Conservation (phyloP, 2,888 invertebrate species). For the Microctonus aethiopoides region DNA sequence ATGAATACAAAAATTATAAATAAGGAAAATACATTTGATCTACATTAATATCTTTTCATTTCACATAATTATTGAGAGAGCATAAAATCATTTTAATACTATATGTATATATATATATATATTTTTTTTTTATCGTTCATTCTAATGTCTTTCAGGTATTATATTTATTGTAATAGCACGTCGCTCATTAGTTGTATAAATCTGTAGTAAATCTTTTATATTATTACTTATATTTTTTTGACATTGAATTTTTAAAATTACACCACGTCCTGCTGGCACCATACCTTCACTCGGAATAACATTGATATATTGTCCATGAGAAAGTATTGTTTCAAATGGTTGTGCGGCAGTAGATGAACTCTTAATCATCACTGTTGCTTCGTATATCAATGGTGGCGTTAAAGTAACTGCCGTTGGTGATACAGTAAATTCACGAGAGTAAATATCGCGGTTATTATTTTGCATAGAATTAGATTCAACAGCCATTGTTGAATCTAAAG, state of each 20-base stretch:
- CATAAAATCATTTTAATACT: neutral
- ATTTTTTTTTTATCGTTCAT: neutral
- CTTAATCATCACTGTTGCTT: slow-evolving; percentile 48
- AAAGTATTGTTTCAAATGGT: slow-evolving; percentile 51
- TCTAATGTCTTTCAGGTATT: neutral
- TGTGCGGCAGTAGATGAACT: slow-evolving; percentile 50
- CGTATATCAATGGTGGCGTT: slow-evolving; percentile 47
- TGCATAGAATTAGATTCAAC: neutral
- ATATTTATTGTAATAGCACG: slow-evolving; percentile 46
- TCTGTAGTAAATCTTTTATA: slow-evolving; percentile 48
- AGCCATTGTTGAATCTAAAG: neutral
- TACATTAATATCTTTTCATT: neutral
- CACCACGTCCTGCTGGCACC: slow-evolving; percentile 51
- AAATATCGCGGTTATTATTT: slow-evolving; percentile 16
- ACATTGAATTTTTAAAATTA: slow-evolving; percentile 52
- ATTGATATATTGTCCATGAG: slow-evolving; percentile 46
- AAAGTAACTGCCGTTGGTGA: slow-evolving; percentile 46
- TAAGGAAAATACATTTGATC: too few species aligned
- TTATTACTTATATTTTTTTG: slow-evolving; percentile 45
- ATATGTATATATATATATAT: too few species aligned
- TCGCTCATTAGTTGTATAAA: slow-evolving; percentile 54
- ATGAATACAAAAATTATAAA: neutral
- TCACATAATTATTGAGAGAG: neutral
- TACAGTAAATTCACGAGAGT: slow-evolving; percentile 46
- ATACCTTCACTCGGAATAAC: slow-evolving; percentile 55